Percentiles rank a stretch among this genome's conserved stretches.
phyloP scores from a whole-genome alignment of 2,888 invertebrate genomes.

The Arrhopalites spinosus region DNA sequence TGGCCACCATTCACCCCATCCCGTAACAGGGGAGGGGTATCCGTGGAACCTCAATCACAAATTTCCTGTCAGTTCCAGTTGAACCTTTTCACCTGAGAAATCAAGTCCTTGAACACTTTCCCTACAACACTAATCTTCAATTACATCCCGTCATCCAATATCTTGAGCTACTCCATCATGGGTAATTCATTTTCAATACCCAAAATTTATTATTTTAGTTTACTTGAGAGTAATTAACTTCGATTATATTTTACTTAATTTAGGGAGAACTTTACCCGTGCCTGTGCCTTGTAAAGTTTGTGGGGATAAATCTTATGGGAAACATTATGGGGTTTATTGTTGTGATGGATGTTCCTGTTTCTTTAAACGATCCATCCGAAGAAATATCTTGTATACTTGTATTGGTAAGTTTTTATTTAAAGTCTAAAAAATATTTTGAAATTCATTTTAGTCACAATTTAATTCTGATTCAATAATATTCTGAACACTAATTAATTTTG shows the following conservation, averaged over 20 bases:
- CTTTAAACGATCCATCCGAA: conserved; percentile 81
- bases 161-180: no score
- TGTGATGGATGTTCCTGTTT: conserved; percentile 91
- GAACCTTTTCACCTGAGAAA: no score
- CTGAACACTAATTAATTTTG: neutral
- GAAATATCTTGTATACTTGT: conserved; percentile 74
- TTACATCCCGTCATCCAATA: no score
- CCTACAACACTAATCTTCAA: no score
- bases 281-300: conserved; percentile 77
- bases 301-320: conserved; percentile 80
- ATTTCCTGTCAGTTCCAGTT: no score
- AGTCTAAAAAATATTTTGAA: no score
- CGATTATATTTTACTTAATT: neutral
- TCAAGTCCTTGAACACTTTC: no score
- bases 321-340: conserved; percentile 82
- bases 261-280: conserved; percentile 68
- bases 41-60: no score
- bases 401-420: conserved; percentile 66
- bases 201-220: neutral
- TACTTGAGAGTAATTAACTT: neutral
- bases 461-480: neutral
- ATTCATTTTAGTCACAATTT: neutral
- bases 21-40: no score
- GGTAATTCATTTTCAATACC: neutral
- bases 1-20: no score